phyloP scores from a whole-genome alignment of 1,140 invertebrate genomes.

The Drosophila navojoa region DNA sequence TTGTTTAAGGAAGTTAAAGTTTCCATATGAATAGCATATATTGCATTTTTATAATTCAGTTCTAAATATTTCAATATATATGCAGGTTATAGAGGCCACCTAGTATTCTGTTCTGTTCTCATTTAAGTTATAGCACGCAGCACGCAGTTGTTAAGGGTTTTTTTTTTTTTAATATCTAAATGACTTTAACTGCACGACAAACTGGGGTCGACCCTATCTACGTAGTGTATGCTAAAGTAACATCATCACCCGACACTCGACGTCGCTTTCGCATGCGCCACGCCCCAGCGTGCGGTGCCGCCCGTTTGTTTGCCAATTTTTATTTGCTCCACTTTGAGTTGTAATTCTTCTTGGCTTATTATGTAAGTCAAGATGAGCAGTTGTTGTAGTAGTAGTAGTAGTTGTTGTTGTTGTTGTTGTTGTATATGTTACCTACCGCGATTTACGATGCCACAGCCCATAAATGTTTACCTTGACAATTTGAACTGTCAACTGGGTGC shows the following conservation, averaged over 20 bases:
- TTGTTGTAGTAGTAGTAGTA: no score
- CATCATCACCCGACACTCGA: conserved; percentile 6
- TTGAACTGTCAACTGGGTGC: conserved; percentile 46
- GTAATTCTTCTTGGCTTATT: conserved; percentile 60
- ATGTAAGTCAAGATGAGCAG: conserved; percentile 39
- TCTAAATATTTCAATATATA: no score
- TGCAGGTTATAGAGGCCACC: no score
- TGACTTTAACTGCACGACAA: no score
- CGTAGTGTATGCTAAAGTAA: conserved; percentile 8
- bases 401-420: conserved; percentile 16
- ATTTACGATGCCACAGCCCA: conserved; percentile 52
- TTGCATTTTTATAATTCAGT: no score
- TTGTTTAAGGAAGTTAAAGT: no score
- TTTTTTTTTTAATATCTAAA: no score
- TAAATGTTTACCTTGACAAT: conserved; percentile 62
- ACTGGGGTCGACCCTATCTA: no score
- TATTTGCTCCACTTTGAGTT: conserved; percentile 57
- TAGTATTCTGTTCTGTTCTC: no score
- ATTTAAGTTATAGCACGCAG: no score
- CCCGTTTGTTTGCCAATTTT: conserved; percentile 64
- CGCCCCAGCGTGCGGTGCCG: conserved; percentile 3
- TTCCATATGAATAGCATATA: no score
- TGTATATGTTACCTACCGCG: conserved; percentile 47
- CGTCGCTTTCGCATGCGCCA: neutral
- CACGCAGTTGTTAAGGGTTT: no score